phyloP scores from a whole-genome alignment of 2,113 vertebrate species.

The Xenus cinereus region DNA sequence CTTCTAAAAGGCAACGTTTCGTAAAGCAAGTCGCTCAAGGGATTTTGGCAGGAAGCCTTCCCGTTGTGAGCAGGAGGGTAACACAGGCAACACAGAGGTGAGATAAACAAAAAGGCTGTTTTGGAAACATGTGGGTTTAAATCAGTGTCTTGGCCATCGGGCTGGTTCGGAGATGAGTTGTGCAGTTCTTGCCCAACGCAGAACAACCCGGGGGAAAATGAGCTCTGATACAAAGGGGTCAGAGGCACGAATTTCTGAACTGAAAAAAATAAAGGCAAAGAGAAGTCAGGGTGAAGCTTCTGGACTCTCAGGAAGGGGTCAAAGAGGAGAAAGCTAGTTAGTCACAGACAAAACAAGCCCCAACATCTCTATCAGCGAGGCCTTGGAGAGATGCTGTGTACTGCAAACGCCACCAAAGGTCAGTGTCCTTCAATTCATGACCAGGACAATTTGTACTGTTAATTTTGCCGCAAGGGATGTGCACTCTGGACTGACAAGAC shows the following conservation, averaged over 20 bases:
- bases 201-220: background rate
- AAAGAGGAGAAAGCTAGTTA: background rate
- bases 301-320: background rate
- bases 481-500: constrained; percentile 29
- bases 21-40: background rate
- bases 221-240: background rate
- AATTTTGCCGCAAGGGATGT: background rate
- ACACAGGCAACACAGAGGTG: background rate
- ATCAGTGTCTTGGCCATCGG: background rate
- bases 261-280: background rate
- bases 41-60: background rate
- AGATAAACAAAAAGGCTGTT: background rate
- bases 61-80: background rate
- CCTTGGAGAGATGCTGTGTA: background rate
- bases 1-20: background rate
- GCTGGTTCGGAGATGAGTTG: background rate
- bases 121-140: background rate
- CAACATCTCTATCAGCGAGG: background rate
- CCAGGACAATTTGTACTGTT: background rate
- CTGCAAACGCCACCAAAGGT: background rate
- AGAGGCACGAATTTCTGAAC: background rate
- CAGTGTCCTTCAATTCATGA: background rate
- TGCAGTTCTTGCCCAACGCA: background rate
- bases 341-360: background rate
- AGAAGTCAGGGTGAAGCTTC: background rate